Base-by-base conservation (phyloP, 64 coral and sea anemone species). In the Porites australiensis region DNA sequence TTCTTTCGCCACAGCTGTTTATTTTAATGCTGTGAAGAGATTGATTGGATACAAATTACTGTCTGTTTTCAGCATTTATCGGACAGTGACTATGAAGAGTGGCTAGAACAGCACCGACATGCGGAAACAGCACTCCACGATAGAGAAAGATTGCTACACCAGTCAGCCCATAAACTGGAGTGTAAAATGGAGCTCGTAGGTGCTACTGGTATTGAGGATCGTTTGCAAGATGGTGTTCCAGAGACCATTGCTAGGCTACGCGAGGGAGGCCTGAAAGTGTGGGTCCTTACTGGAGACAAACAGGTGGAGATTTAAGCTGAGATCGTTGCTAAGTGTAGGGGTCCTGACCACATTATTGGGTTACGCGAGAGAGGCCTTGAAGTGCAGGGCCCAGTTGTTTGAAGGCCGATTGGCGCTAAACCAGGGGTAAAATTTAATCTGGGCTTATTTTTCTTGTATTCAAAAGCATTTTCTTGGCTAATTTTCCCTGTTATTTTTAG, bases 231-330 rank as follows among this genome's bases (percentile, higher is more conserved):
- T 70, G 98, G 94, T 43, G 98, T 99, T 59, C 94, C 98, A 78
- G 94, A 99, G 86, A 91, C 98, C 48, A 99, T 99, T 47, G 98
- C 94, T n/a, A 96, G 74, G 62, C 85, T 99, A 59, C 91, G 98
- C n/a, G 83, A 93, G 55, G 98, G 88, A 58, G 98, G 98, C 27
- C 53, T 99, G 8, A 99, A 99, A 89, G 94, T 99, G 3, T 99
- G 98, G 98, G 98, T 99, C 11, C 88, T 99, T 10, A 99, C 98
- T 49, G 98, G 98, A 10, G 98, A 99, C 71, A 99, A 99, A 75
- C 98, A 99, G 98, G 98, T 99, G 83, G 52, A 12, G 58, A 63
- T 6, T 70, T 13, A 22, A 20, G 46, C 27, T 37, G 0, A 37
- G 27, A 37, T 37, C 27, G 1, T 37, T 37, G 27, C 27, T 37